A percentile compares a stretch with the other conserved stretches of the same genome.
Evolutionary conservation across 2,888 invertebrate species (phyloP).

Genomic region (Phania funesta): DNA sequence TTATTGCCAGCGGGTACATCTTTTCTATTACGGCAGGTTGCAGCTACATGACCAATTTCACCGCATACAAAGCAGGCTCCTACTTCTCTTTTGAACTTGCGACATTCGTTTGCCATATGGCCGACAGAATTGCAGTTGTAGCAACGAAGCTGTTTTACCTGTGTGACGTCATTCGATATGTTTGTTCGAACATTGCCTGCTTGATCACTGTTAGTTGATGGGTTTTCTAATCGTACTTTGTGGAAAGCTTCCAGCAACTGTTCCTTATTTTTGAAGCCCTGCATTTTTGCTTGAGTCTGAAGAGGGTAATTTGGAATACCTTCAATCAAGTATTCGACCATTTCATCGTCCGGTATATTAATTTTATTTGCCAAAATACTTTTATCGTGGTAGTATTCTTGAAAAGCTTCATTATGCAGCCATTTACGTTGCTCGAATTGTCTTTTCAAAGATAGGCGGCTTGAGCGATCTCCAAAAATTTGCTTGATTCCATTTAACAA

Average conservation of each 20-base stretch:
- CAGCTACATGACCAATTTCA: constrained; percentile 19
- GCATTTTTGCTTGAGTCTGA: neutral
- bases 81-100: constrained; percentile 31
- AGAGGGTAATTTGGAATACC: constrained; percentile 5
- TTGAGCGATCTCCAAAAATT: constrained; percentile 24
- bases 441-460: constrained; percentile 42
- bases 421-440: constrained; percentile 56
- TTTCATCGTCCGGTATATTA: constrained; percentile 40
- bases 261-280: neutral
- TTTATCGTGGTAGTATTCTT: constrained; percentile 56
- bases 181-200: too few species aligned
- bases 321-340: constrained; percentile 1
- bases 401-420: constrained; percentile 35
- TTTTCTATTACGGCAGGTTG: constrained; percentile 10
- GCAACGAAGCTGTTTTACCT: constrained; percentile 16
- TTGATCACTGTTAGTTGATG: neutral
- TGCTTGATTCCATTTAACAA: constrained; percentile 11
- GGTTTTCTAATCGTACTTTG: neutral
- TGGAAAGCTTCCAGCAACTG: neutral
- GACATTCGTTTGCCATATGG: constrained; percentile 51
- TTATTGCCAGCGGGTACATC: too few species aligned
- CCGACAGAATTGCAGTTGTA: constrained; percentile 47
- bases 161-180: neutral
- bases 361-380: constrained; percentile 43
- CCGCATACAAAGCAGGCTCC: constrained; percentile 41